Evolutionary conservation across 2,797 vertebrate species (phyloP), one percentile per base, ranked within the genome.

Genomic region (Ceryle rudis): DNA sequence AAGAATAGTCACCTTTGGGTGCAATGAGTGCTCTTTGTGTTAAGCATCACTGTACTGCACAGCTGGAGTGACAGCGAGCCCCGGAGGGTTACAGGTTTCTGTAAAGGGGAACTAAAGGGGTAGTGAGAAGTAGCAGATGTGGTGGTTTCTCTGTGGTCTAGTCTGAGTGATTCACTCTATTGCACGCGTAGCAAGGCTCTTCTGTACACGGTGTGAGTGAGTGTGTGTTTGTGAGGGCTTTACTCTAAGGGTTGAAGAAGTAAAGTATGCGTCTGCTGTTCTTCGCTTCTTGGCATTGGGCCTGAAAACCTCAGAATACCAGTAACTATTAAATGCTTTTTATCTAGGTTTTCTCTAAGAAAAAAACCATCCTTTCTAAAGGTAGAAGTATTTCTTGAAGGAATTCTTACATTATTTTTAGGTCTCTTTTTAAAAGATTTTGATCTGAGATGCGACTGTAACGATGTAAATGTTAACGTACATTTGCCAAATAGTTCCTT

Each of bases 91-190:
- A 14, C 31, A 35, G 55, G 33, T 28, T 4, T 62, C 22, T 58
- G 4, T 21, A 11, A 31, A 79, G 61, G 49, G 18, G 51, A 44
- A 22, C 31, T 23, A 14, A 80, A 58, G 20, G 42, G 23, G 18
- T 31, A 33, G 15, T 18, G 57, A 26, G 47, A 19, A 9, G 44
- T 8, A 25, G 52, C 37, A 81, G 55, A 10, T 75, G 19, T 55
- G 35, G 21, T 37, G 31, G 44, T 41, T 46, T n/a, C 72, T 78
- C 49, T 25, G 22, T 12, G 65, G 20, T 67, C 44, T 14, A 4
- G 11, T 49, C 1, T 0, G 10, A 71, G 54, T 9, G 54, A 19
- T 86, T 83, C 12, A 0, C 49, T 61, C 1, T 5, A 1, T 49
- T 1, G 1, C 16, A 0, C 0, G 31, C 18, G 49, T 19, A 37